Conservation (phyloP, 2,797 vertebrate species). For the Antennarius maculatus region DNA sequence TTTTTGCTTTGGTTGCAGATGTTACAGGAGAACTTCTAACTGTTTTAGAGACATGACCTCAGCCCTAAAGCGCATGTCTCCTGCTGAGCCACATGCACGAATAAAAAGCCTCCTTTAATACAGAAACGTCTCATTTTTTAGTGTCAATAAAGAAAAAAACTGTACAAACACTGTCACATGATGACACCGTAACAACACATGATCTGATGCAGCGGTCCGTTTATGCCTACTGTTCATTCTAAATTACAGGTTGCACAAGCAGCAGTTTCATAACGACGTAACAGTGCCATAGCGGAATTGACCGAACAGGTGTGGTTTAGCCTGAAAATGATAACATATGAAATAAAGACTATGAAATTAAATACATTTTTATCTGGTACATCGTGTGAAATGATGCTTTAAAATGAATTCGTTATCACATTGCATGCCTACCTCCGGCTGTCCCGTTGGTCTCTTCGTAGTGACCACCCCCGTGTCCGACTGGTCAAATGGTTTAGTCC, state of each 20-base stretch:
- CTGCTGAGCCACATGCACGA: slow-evolving; percentile 26
- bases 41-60: no score
- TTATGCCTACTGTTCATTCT: not conserved
- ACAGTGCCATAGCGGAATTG: not conserved
- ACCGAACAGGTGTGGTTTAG: slow-evolving; percentile 10
- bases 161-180: not conserved
- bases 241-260: not conserved
- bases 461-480: slow-evolving; percentile 21
- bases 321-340: not conserved
- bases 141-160: no score
- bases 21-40: no score
- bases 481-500: slow-evolving; percentile 49
- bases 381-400: not conserved
- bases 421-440: slow-evolving; percentile 60
- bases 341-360: no score
- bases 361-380: accelerated
- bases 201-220: accelerated
- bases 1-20: no score
- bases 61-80: no score
- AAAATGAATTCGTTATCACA: not conserved
- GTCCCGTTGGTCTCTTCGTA: slow-evolving; percentile 1
- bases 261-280: not conserved
- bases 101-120: not conserved
- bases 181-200: accelerated
- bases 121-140: no score